Base-by-base conservation (phyloP, 2,113 vertebrate species). In the Anoplopoma fimbria region DNA sequence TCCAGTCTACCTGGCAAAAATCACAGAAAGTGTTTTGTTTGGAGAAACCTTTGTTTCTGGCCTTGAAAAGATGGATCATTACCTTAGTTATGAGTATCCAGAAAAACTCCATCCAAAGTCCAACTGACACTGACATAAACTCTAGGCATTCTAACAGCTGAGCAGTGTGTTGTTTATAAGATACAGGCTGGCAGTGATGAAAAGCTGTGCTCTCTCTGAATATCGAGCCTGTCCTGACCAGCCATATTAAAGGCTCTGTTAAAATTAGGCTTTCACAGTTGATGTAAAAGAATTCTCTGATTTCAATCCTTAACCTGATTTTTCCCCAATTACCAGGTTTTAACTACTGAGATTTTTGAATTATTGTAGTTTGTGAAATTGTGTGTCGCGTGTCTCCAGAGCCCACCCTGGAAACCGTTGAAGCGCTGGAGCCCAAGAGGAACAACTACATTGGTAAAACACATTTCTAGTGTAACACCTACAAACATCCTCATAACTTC, bases 381-480 rank as follows among this genome's bases (percentile, higher is more conserved):
- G n/a, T 72, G n/a, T 73, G 45, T 75, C 34, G 12, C 86, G n/a
- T 89, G 14, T 83, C 88, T 86, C 12, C 77, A 93, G 93, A 88
- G 40, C 29, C 63, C 2, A 1, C 33, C 42, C 63, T 47, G 14
- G 75, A 89, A 82, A 47, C 21, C 1, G 49, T 13, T 31, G 21
- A 82, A 53, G 64, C 4, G 0, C 36, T 1, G 1, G 49, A 87
- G 19, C 75, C 87, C 40, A 76, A 81, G 58, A 91, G 27, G 34
- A 91, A 69, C 58, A 87, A 23, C 83, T 93, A 75, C 62, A 57
- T 79, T 9, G 89, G 93, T 93, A 88, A 90, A 77, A 25, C 9
- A 61, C 25, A 8, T 68, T 23, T 51, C 14, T 29, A 25, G 19
- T 36, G 2, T 62, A 61, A 55, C 12, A 23, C 33, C 15, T 38